Evolutionary conservation across 2,797 vertebrate species (phyloP).

Genomic region (Rhinella marina): DNA sequence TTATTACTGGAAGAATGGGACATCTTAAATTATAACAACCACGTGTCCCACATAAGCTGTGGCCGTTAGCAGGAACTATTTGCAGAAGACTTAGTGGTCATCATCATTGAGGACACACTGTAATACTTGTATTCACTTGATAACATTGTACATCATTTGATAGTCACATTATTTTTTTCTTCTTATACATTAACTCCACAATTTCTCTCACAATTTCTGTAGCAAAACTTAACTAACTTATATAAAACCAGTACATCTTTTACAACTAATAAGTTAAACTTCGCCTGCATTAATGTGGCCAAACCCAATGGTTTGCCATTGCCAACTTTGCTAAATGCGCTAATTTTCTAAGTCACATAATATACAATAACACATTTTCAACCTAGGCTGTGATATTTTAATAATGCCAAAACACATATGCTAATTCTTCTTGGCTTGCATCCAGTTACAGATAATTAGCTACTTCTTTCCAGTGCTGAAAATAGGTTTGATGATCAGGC

Average conservation of each 20-base stretch:
- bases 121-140: too few species aligned
- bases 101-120: background rate
- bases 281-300: too few species aligned
- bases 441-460: constrained; percentile 48
- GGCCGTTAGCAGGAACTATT: too few species aligned
- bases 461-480: constrained; percentile 24
- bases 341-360: constrained; percentile 12
- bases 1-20: too few species aligned
- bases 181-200: background rate
- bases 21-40: too few species aligned
- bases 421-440: constrained; percentile 26
- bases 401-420: constrained; percentile 36
- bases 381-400: constrained; percentile 31
- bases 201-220: too few species aligned
- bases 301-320: background rate
- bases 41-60: too few species aligned
- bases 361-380: constrained; percentile 34
- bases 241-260: background rate
- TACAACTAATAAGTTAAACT: too few species aligned
- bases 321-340: background rate
- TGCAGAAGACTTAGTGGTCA: background rate
- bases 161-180: too few species aligned
- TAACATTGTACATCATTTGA: too few species aligned
- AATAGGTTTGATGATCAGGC: constrained; percentile 49
- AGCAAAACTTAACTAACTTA: background rate